Percentiles rank a stretch among this genome's conserved stretches.
These are phyloP conservation scores for Aspidiotus destructor DNA, from an alignment of 2,888 invertebrate genomes.

Conservation along the genomic window DNA sequence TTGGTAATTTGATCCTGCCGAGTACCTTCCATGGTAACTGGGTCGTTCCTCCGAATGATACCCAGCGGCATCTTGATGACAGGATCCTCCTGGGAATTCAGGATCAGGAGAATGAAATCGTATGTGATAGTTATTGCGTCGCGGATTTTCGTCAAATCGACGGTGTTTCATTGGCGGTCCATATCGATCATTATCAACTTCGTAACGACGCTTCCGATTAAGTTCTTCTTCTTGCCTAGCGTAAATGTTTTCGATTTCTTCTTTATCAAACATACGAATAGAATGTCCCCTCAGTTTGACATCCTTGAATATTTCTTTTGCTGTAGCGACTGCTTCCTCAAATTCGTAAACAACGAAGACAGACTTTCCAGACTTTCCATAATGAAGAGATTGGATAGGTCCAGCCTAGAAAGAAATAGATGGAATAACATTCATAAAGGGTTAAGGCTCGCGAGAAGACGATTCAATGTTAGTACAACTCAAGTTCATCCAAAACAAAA, in stretches of 20 bases:
- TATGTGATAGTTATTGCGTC: background rate
- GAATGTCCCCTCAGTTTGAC: slow-evolving; percentile 3
- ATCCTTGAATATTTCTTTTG: slow-evolving; percentile 26
- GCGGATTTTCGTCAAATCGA: background rate
- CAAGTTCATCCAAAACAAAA: background rate
- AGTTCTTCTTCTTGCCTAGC: slow-evolving; percentile 5
- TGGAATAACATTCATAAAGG: background rate
- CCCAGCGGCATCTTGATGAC: too few relatives aligned
- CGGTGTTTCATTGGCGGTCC: background rate
- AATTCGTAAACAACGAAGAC: slow-evolving; percentile 21
- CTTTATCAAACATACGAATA: slow-evolving; percentile 10
- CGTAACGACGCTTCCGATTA: background rate
- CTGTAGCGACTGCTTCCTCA: slow-evolving; percentile 15
- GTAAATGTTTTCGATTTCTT: slow-evolving; percentile 12
- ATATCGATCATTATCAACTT: background rate
- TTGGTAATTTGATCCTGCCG: too few relatives aligned
- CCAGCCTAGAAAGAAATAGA: slow-evolving; percentile 15
- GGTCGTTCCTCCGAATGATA: too few relatives aligned
- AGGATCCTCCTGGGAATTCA: too few relatives aligned
- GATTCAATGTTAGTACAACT: too few relatives aligned
- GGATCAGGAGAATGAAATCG: background rate
- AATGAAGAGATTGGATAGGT: slow-evolving; percentile 8
- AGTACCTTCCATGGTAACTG: too few relatives aligned
- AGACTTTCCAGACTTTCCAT: slow-evolving; percentile 1
- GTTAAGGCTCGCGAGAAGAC: background rate